Evolutionary conservation across 1,140 invertebrate genomes (phyloP).

Genomic region (Drosophila albomicans): DNA sequence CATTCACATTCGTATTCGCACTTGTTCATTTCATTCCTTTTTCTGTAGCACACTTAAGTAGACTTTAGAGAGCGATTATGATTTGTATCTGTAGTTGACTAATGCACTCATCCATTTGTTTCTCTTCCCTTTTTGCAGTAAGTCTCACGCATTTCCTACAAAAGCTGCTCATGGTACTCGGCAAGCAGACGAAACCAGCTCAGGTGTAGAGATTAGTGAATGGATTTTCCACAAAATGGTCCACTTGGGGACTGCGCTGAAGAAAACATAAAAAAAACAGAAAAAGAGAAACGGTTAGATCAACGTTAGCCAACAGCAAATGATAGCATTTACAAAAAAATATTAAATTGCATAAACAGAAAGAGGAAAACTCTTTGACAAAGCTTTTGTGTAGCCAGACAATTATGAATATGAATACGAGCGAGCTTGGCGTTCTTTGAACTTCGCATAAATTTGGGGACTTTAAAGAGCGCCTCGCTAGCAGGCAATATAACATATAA

Average conservation of each 20-base stretch:
- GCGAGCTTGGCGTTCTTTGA: conserved; percentile 21
- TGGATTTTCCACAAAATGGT: neutral
- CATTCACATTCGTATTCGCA: conserved; percentile 38
- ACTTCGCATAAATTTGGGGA: neutral
- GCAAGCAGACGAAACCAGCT: conserved; percentile 88
- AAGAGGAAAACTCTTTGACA: conserved; percentile 22
- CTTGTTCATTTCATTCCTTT: conserved; percentile 2
- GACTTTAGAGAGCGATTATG: neutral
- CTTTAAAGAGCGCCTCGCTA: conserved; percentile 28
- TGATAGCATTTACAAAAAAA: conserved; percentile 70
- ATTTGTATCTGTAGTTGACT: neutral
- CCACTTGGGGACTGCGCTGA: conserved; percentile 5
- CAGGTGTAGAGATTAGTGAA: conserved; percentile 86
- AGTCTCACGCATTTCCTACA: conserved; percentile 87
- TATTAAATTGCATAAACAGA: conserved; percentile 44
- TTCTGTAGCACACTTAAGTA: conserved; percentile 41
- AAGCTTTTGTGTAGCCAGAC: conserved; percentile 71
- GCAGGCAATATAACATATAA: conserved; percentile 44
- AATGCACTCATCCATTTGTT: conserved; percentile 14
- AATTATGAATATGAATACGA: conserved; percentile 24
- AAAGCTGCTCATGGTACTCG: conserved; percentile 89
- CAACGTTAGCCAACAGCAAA: conserved; percentile 59
- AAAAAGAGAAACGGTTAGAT: conserved; percentile 10
- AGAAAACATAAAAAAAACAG: neutral
- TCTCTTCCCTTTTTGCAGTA: conserved; percentile 85